A percentile compares a stretch with the other conserved stretches of the same genome.
These are phyloP conservation scores for Vanessa cardui DNA, from an alignment of 2,888 invertebrate species.

Conservation along the genomic window DNA sequence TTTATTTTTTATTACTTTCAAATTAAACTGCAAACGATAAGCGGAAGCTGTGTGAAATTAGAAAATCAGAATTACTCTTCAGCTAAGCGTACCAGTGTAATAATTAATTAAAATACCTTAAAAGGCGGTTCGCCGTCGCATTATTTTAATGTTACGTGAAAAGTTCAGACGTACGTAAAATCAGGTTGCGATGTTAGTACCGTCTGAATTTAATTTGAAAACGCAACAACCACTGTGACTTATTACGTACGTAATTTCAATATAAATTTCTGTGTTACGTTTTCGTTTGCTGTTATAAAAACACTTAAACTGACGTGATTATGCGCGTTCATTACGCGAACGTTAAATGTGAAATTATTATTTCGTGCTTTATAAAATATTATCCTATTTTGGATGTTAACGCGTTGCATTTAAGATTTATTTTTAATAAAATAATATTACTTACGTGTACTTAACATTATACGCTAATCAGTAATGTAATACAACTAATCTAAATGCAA, in stretches of 20 bases:
- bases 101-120: slow-evolving; percentile 31
- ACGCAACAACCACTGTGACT: not conserved
- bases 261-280: not conserved
- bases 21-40: too few species aligned
- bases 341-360: too few species aligned
- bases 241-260: slow-evolving; percentile 10
- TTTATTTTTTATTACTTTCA: too few species aligned
- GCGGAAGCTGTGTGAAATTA: not conserved
- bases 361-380: too few species aligned
- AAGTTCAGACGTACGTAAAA: slow-evolving; percentile 19
- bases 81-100: not conserved
- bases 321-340: too few species aligned
- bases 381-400: too few species aligned
- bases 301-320: not conserved
- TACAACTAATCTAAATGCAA: too few species aligned
- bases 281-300: not conserved
- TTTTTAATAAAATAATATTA: too few species aligned
- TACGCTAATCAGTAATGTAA: too few species aligned
- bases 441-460: too few species aligned
- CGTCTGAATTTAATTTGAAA: slow-evolving; percentile 3
- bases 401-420: too few species aligned
- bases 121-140: slow-evolving; percentile 1
- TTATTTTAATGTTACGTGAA: slow-evolving; percentile 21
- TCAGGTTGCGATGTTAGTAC: slow-evolving; percentile 1
- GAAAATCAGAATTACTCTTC: slow-evolving; percentile 15